phyloP scores from a whole-genome alignment of 2,888 invertebrate species.

The Chorisops tibialis region DNA sequence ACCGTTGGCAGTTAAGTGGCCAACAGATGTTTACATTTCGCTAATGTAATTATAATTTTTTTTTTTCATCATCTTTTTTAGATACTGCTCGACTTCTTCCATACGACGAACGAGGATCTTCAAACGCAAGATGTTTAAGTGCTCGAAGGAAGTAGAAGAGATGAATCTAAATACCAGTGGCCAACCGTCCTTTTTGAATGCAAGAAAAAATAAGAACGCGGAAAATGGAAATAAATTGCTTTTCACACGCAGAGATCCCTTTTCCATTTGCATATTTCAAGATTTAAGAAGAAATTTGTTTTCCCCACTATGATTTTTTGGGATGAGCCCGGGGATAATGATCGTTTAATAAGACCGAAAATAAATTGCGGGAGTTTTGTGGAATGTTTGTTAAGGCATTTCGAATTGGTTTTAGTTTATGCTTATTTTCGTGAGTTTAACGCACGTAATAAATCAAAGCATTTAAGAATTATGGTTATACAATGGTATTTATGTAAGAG shows the following conservation, averaged over 20 bases:
- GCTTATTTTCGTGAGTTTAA: too few relatives aligned
- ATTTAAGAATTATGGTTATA: too few relatives aligned
- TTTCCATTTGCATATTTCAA: slow-evolving; percentile 29
- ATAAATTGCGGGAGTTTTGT: not conserved
- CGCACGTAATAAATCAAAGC: too few relatives aligned
- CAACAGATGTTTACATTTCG: slow-evolving; percentile 32
- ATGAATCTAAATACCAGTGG: not conserved
- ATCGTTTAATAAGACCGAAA: not conserved
- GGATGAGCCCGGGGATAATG: slow-evolving; percentile 1
- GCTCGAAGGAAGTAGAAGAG: not conserved
- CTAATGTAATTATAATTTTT: slow-evolving; percentile 33
- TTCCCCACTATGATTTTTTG: not conserved
- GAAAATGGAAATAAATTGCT: slow-evolving; percentile 31
- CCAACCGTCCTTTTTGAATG: not conserved
- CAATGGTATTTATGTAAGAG: too few relatives aligned
- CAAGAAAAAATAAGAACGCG: not conserved
- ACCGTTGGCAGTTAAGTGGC: slow-evolving; percentile 24
- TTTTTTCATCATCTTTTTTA: slow-evolving; percentile 22
- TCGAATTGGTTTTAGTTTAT: too few relatives aligned
- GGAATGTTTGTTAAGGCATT: too few relatives aligned
- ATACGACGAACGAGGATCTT: slow-evolving; percentile 9
- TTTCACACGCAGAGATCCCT: slow-evolving; percentile 30
- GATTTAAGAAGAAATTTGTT: slow-evolving; percentile 22
- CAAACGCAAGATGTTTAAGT: not conserved
- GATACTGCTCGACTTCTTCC: not conserved